Evolutionary conservation across 2,797 vertebrate genomes (phyloP), one percentile per base, ranked within the genome.

Genomic region (Margarornis squamiger): DNA sequence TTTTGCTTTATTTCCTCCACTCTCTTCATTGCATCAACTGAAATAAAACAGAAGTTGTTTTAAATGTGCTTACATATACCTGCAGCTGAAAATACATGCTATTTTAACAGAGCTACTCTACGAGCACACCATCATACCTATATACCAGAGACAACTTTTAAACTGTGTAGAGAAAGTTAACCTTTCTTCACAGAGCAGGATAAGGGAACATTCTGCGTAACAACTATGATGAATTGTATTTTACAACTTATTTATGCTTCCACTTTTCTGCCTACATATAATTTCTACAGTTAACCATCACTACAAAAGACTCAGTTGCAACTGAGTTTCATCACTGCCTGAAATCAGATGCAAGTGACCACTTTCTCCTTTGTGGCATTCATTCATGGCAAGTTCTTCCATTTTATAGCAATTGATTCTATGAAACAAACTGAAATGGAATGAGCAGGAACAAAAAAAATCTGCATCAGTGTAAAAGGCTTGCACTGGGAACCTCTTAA

Each of bases 11-110:
- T 99, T 95, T 98, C 98, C 84, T 99, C 98, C 39, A 99, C 99
- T 97, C 98, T 98, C 98, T 98, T 99, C 99, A 99, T 99, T 38
- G 98, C 99, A 90, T 98, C 98, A 97, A 99, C 99, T 99, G 97
- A 84, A 97, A 94, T 43, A 95, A 90, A 90, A 30, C 14, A 77
- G 21, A 95, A 59, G 23, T 45, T 93, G 67, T 66, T 92, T 88
- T 45, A 89, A 87, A 66, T 13, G 14, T 78, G 27, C 8, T 90
- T 51, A 66, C 23, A 26, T 49, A 49, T 17, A 54, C 5, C 19
- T 41, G 49, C 9, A 58, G 36, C 7, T 80, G 24, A 77, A 93
- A 95, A 87, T 7, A 39, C 7, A n/a, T 4, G 12, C 7, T 58
- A 5, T 22, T 91, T 85, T 30, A 71, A n/a, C 57, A 80, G 30